phyloP scores from a whole-genome alignment of 2,113 vertebrate species.

The Strix aluco region DNA sequence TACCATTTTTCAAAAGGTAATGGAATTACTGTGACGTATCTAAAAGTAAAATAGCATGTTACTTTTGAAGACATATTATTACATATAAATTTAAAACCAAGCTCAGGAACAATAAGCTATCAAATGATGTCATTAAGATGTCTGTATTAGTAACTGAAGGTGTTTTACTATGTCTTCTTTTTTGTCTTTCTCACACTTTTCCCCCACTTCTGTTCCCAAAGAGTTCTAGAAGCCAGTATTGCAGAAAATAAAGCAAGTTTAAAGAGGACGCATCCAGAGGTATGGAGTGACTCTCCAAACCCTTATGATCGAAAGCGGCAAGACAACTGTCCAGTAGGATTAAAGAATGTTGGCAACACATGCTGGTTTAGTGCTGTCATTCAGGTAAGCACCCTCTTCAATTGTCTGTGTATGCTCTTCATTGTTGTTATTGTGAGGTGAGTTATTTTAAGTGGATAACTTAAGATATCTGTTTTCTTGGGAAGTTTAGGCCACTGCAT shows the following conservation, averaged over 20 bases:
- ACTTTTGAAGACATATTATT: background rate
- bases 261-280: slow-evolving; percentile 92
- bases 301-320: slow-evolving; percentile 93
- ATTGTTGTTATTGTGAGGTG: background rate
- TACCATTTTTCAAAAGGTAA: background rate
- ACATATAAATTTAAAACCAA: background rate
- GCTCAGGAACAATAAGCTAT: background rate
- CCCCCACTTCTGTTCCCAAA: slow-evolving; percentile 59
- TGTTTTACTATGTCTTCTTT: background rate
- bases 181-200: background rate
- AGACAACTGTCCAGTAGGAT: slow-evolving; percentile 91
- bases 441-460: background rate
- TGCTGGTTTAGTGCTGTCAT: slow-evolving; percentile 99
- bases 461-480: background rate
- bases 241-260: slow-evolving; percentile 97
- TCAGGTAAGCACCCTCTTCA: slow-evolving; percentile 79
- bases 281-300: slow-evolving; percentile 96
- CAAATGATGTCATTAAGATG: background rate
- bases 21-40: background rate
- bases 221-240: slow-evolving; percentile 98
- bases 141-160: background rate
- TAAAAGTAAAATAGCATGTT: background rate
- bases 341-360: slow-evolving; percentile 98
- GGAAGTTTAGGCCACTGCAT: background rate
- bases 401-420: background rate